Percentiles rank a stretch among this genome's conserved stretches.
These are phyloP conservation scores for Cheilosia pagana DNA, from an alignment of 2,888 invertebrate species.

Conservation along the genomic window DNA sequence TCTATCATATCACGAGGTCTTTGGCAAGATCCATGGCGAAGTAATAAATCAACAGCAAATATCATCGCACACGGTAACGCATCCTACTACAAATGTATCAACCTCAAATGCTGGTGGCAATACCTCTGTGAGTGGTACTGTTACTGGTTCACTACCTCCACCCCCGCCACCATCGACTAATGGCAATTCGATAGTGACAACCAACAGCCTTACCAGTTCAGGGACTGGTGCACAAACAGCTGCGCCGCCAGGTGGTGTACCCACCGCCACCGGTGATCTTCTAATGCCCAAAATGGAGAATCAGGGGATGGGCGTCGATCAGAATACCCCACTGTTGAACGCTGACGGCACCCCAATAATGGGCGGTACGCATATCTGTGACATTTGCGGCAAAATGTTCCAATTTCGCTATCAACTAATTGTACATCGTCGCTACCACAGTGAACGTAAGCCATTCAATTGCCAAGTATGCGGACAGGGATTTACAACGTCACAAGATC, in stretches of 20 bases:
- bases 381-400: slow-evolving; percentile 94
- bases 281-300: slow-evolving; percentile 83
- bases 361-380: slow-evolving; percentile 89
- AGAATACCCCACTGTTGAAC: slow-evolving; percentile 86
- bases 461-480: slow-evolving; percentile 93
- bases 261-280: slow-evolving; percentile 78
- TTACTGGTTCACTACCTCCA: slow-evolving; percentile 69
- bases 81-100: slow-evolving; percentile 80
- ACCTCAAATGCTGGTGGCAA: slow-evolving; percentile 79
- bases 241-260: slow-evolving; percentile 37
- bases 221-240: slow-evolving; percentile 54
- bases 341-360: slow-evolving; percentile 85
- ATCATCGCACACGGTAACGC: slow-evolving; percentile 83
- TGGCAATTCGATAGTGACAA: slow-evolving; percentile 75
- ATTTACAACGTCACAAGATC: slow-evolving; percentile 91
- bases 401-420: slow-evolving; percentile 94
- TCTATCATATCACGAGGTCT: slow-evolving; percentile 93
- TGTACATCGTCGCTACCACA: slow-evolving; percentile 93
- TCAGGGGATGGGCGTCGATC: slow-evolving; percentile 81
- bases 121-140: slow-evolving; percentile 69
- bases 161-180: slow-evolving; percentile 60
- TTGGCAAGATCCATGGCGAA: slow-evolving; percentile 86
- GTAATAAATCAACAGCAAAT: slow-evolving; percentile 83
- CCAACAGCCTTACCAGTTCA: slow-evolving; percentile 65
- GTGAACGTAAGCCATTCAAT: slow-evolving; percentile 93